These are phyloP conservation scores for Ichneumon xanthorius DNA, from an alignment of 2,888 invertebrate species.

Conservation along the genomic window DNA sequence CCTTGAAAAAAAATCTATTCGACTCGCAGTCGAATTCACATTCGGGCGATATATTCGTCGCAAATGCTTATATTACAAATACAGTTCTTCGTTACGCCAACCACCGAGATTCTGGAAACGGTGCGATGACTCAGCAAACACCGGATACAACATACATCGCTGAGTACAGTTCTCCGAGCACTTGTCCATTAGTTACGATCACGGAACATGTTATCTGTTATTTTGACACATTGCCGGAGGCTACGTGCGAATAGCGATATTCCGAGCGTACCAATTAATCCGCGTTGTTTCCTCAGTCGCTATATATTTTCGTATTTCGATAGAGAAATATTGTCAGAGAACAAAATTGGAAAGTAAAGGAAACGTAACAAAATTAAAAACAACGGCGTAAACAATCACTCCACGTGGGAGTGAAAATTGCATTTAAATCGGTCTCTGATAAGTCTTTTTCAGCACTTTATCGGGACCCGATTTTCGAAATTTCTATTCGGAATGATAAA, in stretches of 20 bases:
- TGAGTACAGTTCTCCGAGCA: constrained; percentile 14
- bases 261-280: neutral
- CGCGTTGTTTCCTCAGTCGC: neutral
- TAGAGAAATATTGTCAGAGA: neutral
- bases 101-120: constrained; percentile 9
- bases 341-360: no score
- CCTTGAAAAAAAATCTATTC: neutral
- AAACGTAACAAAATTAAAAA: no score
- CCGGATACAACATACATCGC: constrained; percentile 13
- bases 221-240: constrained; percentile 58
- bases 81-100: constrained; percentile 9
- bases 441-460: no score
- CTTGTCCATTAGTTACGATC: constrained; percentile 51
- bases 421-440: no score
- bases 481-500: no score
- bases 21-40: neutral
- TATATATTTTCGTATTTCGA: constrained; percentile 1
- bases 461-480: no score
- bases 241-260: constrained; percentile 33
- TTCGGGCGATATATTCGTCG: neutral
- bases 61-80: neutral
- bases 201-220: constrained; percentile 58
- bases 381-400: no score
- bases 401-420: no score
- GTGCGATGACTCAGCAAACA: neutral